A percentile compares a stretch with the other conserved stretches of the same genome.
Evolutionary conservation across 2,888 invertebrate genomes (phyloP).

Genomic region (Rhamphomyia laevipes): DNA sequence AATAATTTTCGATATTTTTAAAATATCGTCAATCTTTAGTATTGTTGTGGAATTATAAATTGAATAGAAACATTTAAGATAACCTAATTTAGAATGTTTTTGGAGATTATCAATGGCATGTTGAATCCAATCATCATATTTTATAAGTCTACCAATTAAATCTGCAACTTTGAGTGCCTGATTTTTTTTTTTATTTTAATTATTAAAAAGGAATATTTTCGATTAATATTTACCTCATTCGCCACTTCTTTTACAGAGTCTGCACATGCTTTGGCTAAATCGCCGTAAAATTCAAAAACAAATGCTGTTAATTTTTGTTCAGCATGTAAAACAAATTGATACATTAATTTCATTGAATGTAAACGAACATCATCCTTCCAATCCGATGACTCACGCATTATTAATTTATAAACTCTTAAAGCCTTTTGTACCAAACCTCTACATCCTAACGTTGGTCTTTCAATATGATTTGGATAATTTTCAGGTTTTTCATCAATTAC

Average conservation of each 20-base stretch:
- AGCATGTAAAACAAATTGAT: conserved; percentile 34
- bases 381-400: conserved; percentile 30
- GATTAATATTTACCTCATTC: conserved; percentile 16
- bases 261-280: conserved; percentile 27
- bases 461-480: conserved; percentile 61
- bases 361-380: conserved; percentile 38
- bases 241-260: conserved; percentile 25
- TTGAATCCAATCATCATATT: conserved; percentile 30
- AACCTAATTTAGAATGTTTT: conserved; percentile 26
- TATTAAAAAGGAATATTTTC: not conserved
- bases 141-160: conserved; percentile 31
- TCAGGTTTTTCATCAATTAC: conserved; percentile 51
- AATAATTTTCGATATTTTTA: conserved; percentile 23
- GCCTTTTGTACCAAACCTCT: conserved; percentile 64
- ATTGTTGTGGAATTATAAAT: conserved; percentile 24
- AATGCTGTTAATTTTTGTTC: conserved; percentile 33
- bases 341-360: conserved; percentile 32
- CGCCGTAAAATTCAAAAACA: conserved; percentile 32
- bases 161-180: conserved; percentile 30
- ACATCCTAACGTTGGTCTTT: conserved; percentile 80
- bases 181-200: not conserved
- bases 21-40: conserved; percentile 21
- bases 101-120: conserved; percentile 28
- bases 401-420: conserved; percentile 27
- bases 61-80: conserved; percentile 30